Evolutionary conservation across 2,797 vertebrate genomes (phyloP), one percentile per base, ranked within the genome.

Genomic region (Manis javanica): DNA sequence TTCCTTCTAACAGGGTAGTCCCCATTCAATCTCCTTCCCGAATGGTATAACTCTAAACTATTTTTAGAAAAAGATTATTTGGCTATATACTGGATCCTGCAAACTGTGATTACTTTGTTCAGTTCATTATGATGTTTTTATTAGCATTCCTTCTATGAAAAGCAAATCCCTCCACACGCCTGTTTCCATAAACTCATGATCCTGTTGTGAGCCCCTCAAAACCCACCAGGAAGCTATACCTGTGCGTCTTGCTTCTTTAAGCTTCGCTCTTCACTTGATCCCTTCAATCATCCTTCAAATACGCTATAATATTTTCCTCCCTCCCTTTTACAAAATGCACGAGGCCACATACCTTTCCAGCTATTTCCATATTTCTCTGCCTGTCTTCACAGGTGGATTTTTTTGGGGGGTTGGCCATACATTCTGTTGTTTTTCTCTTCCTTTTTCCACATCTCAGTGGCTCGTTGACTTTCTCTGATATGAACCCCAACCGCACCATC

Each of bases 121-220:
- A 57, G 75, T 81, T 69, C 51, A 8, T 34, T 68, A 21, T 49
- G 18, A 61, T 8, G 21, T 75, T 75, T 66, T 84, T 46, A 34
- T 68, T 61, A 53, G 24, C 39, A 72, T 84, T 74, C 5, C 10
- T 90, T 95, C 39, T 31, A 57, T 63, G 29, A 75, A 92, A 94
- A 82, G 15, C 13, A 95, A 90, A 72, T 61, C n/a, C 34, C 55
- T 78, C 46, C 34, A 21, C 37, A 24, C 21, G n/a, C 39, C 49
- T 81, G n/a, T 37, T 69, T 87, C 11, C 6, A 26, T 57, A 69
- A 79, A 72, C 6, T 12, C 34, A 71, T 2, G 26, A 46, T 13
- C 5, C 6, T 61, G 46, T 46, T 9, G 10, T 46, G 46, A 46
- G 46, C 10, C 11, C 46, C 14, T 63, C 8, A 84, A 51, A 79